phyloP scores from a whole-genome alignment of 2,888 invertebrate species.

The Chloromyia formosa region DNA sequence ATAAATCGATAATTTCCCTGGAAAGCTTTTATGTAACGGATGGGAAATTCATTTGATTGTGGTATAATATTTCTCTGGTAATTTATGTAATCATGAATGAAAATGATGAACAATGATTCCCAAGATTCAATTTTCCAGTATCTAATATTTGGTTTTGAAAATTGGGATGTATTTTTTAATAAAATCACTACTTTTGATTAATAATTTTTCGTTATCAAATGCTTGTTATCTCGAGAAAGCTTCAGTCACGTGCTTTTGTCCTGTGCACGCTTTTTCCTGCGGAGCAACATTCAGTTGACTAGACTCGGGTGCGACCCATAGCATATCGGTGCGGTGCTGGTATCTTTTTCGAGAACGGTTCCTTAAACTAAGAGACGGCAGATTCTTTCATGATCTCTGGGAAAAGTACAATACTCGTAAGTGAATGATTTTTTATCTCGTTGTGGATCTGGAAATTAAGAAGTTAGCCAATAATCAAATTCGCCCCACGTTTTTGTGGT shows the following conservation, averaged over 20 bases:
- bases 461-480: too few relatives aligned
- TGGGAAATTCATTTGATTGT: neutral
- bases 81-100: too few relatives aligned
- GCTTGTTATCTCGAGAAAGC: neutral
- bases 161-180: neutral
- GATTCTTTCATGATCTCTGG: too few relatives aligned
- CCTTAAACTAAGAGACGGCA: too few relatives aligned
- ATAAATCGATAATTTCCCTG: slow-evolving; percentile 16
- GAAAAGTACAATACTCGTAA: too few relatives aligned
- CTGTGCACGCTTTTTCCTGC: neutral
- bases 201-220: neutral
- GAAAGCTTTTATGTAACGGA: neutral
- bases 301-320: neutral
- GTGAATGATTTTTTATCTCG: too few relatives aligned
- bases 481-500: too few relatives aligned
- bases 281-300: slow-evolving; percentile 11
- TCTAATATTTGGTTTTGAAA: too few relatives aligned
- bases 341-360: neutral
- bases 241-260: slow-evolving; percentile 21
- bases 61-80: too few relatives aligned
- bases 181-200: neutral
- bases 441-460: neutral
- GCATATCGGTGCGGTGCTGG: neutral
- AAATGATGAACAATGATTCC: too few relatives aligned
- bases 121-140: too few relatives aligned